phyloP scores from a whole-genome alignment of 2,797 vertebrate genomes.

The Acrossocheilus fasciatus region DNA sequence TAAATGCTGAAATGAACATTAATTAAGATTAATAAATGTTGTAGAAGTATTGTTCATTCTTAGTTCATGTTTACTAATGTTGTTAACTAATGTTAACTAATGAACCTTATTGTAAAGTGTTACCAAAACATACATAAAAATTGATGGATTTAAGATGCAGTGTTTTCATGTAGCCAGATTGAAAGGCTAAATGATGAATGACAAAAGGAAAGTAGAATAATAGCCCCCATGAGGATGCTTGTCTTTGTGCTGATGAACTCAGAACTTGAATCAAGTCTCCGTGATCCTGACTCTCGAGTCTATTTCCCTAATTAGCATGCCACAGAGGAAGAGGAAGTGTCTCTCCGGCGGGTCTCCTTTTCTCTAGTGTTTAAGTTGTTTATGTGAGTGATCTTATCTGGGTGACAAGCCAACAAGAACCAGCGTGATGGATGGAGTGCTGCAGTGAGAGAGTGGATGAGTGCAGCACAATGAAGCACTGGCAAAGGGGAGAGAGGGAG shows the following conservation, averaged over 20 bases:
- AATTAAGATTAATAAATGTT: no score
- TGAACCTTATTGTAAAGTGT: no score
- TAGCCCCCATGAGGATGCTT: not conserved
- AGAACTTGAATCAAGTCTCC: not conserved
- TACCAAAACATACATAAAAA: not conserved
- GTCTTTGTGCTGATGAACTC: conserved; percentile 3
- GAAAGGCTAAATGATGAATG: not conserved
- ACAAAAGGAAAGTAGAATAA: not conserved
- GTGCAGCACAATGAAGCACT: conserved; percentile 25
- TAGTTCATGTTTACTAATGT: no score
- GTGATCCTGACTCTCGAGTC: not conserved
- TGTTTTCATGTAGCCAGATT: not conserved
- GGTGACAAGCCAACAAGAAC: conserved; percentile 23
- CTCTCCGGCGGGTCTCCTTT: not conserved
- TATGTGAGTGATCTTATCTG: conserved; percentile 40
- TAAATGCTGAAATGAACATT: no score
- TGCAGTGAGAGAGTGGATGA: conserved; percentile 20
- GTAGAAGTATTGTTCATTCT: no score
- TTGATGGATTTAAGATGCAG: not conserved
- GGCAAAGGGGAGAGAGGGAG: not conserved
- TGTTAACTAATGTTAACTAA: no score
- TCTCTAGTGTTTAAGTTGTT: conserved; percentile 19
- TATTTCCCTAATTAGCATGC: conserved; percentile 26
- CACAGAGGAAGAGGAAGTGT: conserved; percentile 20
- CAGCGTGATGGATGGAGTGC: conserved; percentile 15